phyloP scores from a whole-genome alignment of 2,888 invertebrate species.

The Pemphredon lugubris region DNA sequence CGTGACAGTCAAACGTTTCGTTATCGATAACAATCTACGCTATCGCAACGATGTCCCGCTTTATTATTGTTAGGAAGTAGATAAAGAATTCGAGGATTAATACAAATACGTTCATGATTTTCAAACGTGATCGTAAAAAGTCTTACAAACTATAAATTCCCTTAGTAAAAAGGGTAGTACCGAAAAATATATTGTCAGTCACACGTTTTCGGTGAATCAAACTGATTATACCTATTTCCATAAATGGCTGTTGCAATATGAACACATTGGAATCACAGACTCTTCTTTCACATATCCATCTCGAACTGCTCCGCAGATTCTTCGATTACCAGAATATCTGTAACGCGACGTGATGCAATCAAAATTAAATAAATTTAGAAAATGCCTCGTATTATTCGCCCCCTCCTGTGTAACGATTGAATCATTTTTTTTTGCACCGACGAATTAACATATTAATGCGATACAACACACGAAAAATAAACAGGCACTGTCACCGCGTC shows the following conservation, averaged over 20 bases:
- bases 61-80: conserved; percentile 20
- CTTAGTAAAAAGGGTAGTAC: conserved; percentile 29
- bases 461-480: too few relatives aligned
- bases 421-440: too few relatives aligned
- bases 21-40: conserved; percentile 4
- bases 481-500: too few relatives aligned
- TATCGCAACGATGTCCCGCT: neutral
- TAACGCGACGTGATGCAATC: conserved; percentile 45
- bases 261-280: conserved; percentile 70
- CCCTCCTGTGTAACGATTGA: too few relatives aligned
- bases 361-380: too few relatives aligned
- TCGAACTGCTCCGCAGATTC: conserved; percentile 80
- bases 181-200: conserved; percentile 33
- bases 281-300: conserved; percentile 79
- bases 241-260: conserved; percentile 40
- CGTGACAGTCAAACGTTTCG: neutral
- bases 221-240: conserved; percentile 26
- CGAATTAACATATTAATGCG: too few relatives aligned
- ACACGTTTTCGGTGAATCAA: conserved; percentile 17
- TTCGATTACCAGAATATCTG: conserved; percentile 73
- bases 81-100: conserved; percentile 21
- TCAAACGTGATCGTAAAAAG: conserved; percentile 27
- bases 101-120: conserved; percentile 30
- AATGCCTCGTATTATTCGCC: too few relatives aligned
- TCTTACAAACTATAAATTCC: conserved; percentile 33